Percentiles rank a stretch among this genome's conserved stretches.
Conservation (phyloP, 2,797 vertebrate species). For the Coregonus ussuriensis region DNA sequence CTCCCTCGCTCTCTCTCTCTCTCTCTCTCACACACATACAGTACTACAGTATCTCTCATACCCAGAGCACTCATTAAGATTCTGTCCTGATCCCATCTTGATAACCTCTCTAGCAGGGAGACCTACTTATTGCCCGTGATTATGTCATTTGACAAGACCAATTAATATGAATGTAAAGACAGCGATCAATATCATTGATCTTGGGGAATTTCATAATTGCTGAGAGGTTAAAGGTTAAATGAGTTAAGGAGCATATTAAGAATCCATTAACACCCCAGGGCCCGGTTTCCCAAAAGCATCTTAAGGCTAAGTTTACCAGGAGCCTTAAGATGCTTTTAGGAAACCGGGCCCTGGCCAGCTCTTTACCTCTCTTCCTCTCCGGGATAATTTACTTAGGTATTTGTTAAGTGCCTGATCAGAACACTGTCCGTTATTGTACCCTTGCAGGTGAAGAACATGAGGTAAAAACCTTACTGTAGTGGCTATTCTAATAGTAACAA, state of each 20-base stretch:
- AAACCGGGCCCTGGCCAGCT: no score
- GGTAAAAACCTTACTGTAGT: background rate
- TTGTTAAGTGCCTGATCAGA: background rate
- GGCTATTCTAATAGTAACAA: no score
- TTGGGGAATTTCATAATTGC: slow-evolving; percentile 2
- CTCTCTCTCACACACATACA: background rate
- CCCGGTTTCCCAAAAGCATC: background rate
- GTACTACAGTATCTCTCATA: background rate
- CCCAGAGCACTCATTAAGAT: background rate
- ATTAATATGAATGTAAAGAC: background rate
- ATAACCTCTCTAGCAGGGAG: background rate
- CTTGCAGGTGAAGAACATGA: background rate
- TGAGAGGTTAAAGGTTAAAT: slow-evolving; percentile 1
- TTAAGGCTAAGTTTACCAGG: no score
- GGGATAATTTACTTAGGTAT: background rate
- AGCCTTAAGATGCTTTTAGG: no score
- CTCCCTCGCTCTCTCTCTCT: no score
- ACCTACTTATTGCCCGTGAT: background rate
- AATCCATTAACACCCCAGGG: background rate
- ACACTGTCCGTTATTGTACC: background rate
- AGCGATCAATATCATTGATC: slow-evolving; percentile 6
- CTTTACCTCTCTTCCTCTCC: no score
- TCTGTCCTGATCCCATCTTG: background rate
- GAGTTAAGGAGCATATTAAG: background rate
- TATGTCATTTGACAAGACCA: background rate